These are phyloP conservation scores for Melierax canorus DNA, from an alignment of 2,113 vertebrate genomes.

Conservation along the genomic window DNA sequence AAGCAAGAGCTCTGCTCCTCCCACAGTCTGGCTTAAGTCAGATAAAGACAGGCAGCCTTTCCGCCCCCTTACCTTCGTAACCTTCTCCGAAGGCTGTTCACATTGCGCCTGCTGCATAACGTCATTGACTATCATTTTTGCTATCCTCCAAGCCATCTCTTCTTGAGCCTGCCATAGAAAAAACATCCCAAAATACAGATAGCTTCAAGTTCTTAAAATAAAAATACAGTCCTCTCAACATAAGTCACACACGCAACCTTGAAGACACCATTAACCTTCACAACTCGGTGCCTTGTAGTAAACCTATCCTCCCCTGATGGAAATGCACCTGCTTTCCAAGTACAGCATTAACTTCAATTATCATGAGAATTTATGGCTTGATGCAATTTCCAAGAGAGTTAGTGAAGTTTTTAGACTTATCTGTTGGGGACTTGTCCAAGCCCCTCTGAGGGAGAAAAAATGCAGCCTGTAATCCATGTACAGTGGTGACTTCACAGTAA, in stretches of 20 bases:
- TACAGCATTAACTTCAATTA: background rate
- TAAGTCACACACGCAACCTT: background rate
- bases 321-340: background rate
- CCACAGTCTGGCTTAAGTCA: background rate
- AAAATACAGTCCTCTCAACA: background rate
- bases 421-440: background rate
- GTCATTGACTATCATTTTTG: conserved; percentile 98
- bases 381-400: background rate
- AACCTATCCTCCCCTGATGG: fast-evolving
- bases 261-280: fast-evolving
- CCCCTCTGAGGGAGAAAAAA: background rate
- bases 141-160: conserved; percentile 98
- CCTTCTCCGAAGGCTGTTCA: conserved; percentile 77
- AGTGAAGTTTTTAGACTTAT: background rate
- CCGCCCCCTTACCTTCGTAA: conserved; percentile 81
- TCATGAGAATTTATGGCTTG: background rate
- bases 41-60: background rate
- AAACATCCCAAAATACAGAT: background rate
- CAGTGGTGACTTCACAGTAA: background rate
- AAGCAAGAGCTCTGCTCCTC: conserved; percentile 6
- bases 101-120: conserved; percentile 92
- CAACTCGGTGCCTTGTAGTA: background rate
- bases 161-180: conserved; percentile 84
- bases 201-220: background rate
- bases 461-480: background rate